phyloP scores from a whole-genome alignment of 92 coral and sea anemone genomes.

The Phenganax stokvisi region DNA sequence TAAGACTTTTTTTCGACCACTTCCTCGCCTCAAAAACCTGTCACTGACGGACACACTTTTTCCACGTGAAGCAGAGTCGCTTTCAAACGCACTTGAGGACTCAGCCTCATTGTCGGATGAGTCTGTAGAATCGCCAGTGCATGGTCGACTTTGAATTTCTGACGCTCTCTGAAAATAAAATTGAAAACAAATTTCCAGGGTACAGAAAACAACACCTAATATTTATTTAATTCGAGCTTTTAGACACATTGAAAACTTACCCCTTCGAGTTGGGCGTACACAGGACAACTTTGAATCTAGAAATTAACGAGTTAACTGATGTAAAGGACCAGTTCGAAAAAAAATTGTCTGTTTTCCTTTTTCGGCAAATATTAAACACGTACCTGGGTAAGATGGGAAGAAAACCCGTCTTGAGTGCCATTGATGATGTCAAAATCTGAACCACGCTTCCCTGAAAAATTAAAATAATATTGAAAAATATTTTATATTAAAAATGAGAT shows the following conservation, averaged over 20 bases:
- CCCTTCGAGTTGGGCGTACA: constrained; percentile 95
- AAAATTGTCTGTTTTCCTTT: background rate
- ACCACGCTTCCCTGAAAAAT: constrained; percentile 24
- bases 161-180: constrained; percentile 71
- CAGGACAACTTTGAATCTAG: constrained; percentile 90
- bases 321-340: background rate
- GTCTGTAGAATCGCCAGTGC: constrained; percentile 93
- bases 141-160: constrained; percentile 76
- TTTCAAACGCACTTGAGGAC: background rate
- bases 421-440: constrained; percentile 23
- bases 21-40: constrained; percentile 25
- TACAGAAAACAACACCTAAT: background rate
- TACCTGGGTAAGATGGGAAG: constrained; percentile 19
- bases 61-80: constrained; percentile 8
- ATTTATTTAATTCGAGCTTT: background rate
- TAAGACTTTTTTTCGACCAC: constrained; percentile 58
- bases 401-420: constrained; percentile 37
- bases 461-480: background rate
- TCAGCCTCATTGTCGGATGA: constrained; percentile 77
- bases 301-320: background rate
- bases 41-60: constrained; percentile 31
- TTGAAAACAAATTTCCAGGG: background rate
- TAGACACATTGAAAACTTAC: constrained; percentile 46
- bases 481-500: background rate
- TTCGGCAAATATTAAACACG: background rate